These are phyloP conservation scores for Fopius arisanus DNA, from an alignment of 1,140 invertebrate species.

Conservation along the genomic window DNA sequence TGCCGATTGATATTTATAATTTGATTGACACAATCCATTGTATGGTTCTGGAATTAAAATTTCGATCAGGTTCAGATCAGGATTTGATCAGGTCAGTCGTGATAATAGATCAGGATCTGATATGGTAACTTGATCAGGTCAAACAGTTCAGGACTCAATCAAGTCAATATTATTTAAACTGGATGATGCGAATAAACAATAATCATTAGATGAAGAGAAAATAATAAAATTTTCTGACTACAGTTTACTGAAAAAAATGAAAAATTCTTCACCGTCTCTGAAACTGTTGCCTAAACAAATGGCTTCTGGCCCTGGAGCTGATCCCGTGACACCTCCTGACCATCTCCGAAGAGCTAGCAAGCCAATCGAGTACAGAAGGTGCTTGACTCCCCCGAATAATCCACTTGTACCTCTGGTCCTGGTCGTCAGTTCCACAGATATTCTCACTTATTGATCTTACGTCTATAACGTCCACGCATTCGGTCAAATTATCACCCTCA, in stretches of 20 bases:
- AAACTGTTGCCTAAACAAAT: conserved; percentile 35
- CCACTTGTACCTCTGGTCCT: neutral
- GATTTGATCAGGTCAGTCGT: too few species aligned
- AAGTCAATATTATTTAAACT: too few species aligned
- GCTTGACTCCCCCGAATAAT: conserved; percentile 39
- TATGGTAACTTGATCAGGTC: too few species aligned
- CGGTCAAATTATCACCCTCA: conserved; percentile 49
- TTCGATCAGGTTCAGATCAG: too few species aligned
- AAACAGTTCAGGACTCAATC: too few species aligned
- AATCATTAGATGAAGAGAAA: too few species aligned
- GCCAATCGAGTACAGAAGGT: conserved; percentile 45
- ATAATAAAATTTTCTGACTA: too few species aligned
- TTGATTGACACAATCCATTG: too few species aligned
- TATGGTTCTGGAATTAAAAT: too few species aligned
- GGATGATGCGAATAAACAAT: too few species aligned
- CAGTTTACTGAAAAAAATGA: neutral
- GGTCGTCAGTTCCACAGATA: conserved; percentile 35
- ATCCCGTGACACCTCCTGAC: conserved; percentile 41
- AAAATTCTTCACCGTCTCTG: conserved; percentile 20
- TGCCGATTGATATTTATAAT: too few species aligned
- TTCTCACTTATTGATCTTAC: conserved; percentile 37
- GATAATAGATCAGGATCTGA: too few species aligned
- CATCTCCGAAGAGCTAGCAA: conserved; percentile 42
- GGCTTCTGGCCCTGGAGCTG: conserved; percentile 37
- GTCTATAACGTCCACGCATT: conserved; percentile 45